Percentiles rank a stretch among this genome's conserved stretches.
phyloP scores from a whole-genome alignment of 2,797 vertebrate species.

The Eulemur rubriventer region DNA sequence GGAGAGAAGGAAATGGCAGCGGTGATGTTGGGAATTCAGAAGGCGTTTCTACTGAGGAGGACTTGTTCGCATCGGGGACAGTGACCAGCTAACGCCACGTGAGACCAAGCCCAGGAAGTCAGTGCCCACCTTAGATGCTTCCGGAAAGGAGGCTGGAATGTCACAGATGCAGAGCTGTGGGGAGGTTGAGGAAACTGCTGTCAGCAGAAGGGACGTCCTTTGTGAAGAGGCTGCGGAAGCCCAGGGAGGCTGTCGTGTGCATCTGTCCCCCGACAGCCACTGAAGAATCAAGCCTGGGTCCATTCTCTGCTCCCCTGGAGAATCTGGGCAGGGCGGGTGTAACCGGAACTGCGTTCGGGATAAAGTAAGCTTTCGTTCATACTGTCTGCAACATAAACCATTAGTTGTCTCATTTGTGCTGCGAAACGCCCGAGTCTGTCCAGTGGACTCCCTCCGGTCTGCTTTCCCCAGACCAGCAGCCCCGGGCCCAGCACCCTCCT shows the following conservation, averaged over 20 bases:
- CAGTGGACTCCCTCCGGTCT: background rate
- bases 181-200: background rate
- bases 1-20: fast-evolving
- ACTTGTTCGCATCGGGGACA: fast-evolving
- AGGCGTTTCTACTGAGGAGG: fast-evolving
- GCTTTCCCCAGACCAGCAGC: background rate
- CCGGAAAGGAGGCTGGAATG: fast-evolving
- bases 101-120: fast-evolving
- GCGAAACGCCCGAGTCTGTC: background rate
- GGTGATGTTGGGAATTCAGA: fast-evolving
- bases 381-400: background rate
- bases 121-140: fast-evolving
- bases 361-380: no score
- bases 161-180: background rate
- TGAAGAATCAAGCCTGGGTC: fast-evolving
- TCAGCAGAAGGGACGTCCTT: background rate
- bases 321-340: fast-evolving
- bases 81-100: background rate
- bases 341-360: fast-evolving
- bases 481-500: no score
- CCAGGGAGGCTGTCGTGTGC: fast-evolving
- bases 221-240: background rate
- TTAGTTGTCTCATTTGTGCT: fast-evolving
- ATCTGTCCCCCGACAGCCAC: fast-evolving
- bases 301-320: no score